Evolutionary conservation across 2,113 vertebrate genomes (phyloP), one percentile per base, ranked within the genome.

Genomic region (Ceyx cyanopectus): DNA sequence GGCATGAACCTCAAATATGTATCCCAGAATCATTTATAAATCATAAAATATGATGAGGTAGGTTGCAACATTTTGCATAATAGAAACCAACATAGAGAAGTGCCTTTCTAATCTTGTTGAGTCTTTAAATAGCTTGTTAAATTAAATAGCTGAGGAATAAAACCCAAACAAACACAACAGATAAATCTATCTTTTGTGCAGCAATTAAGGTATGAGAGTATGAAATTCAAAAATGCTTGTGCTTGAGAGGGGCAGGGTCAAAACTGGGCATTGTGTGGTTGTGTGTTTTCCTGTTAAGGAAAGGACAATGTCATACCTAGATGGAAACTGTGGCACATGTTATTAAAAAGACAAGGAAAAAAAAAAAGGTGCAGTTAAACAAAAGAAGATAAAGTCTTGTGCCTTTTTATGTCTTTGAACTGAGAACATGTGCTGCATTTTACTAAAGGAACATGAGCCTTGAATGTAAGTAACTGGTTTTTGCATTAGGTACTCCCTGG

Each of bases 401-500:
- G 96, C 96, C 95, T 96, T 97, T 97, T 97, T 97, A 96, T 97
- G 96, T 95, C 97, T 97, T 96, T 97, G 97, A 98, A 97, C 96
- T 95, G 96, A 95, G 97, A 98, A 97, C 98, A 97, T 97, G 97
- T 97, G 98, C 98, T 98, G 98, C 97, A 95, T 99, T 98, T 98
- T 97, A 98, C 98, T 98, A 97, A 98, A 97, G 98, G 98, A 98
- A 98, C 98, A 98, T 97, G 98, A 98, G 98, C 98, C 98, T 98
- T 98, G 98, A 98, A 98, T 98, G 98, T 98, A 98, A 98, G 98
- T 98, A 98, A 98, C 98, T 98, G 98, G 98, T 98, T 99, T 99
- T 98, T 99, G 98, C 98, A 99, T 99, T 98, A 99, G 98, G 98
- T 98, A 97, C 98, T 99, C 98, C 98, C 98, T 97, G 98, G 98